Conservation (phyloP, 2,797 vertebrate species). For the Champsocephalus gunnari region DNA sequence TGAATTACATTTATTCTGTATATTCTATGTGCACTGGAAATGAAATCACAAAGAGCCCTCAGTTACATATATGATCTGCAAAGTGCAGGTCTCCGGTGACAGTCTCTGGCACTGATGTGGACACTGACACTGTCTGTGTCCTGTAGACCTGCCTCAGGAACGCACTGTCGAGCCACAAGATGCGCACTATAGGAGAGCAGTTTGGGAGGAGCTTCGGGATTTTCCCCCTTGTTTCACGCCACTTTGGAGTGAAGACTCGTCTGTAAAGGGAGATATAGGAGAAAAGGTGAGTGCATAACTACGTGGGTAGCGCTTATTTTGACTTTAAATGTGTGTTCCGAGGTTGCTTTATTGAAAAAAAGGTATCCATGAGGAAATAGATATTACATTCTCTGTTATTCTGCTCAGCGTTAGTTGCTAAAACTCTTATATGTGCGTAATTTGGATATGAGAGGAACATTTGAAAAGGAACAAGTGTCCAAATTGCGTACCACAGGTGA, state of each 20-base stretch:
- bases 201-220: conserved; percentile 77
- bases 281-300: conserved; percentile 73
- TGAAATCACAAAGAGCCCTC: background rate
- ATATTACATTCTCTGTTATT: background rate
- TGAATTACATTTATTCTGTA: background rate
- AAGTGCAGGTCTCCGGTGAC: conserved; percentile 27
- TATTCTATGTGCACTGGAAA: background rate
- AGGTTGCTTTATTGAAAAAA: conserved; percentile 7
- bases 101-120: conserved; percentile 40
- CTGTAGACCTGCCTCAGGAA: conserved; percentile 47
- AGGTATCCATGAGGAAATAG: background rate
- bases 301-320: background rate
- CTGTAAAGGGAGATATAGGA: conserved; percentile 56
- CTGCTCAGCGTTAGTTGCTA: conserved; percentile 19
- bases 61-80: background rate
- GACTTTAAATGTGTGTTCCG: conserved; percentile 8
- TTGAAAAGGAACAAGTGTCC: conserved; percentile 31
- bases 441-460: conserved; percentile 47
- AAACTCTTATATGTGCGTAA: conserved; percentile 64
- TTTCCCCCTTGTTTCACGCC: conserved; percentile 60
- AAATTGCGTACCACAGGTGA: conserved; percentile 1
- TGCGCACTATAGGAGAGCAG: conserved; percentile 55
- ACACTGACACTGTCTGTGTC: conserved; percentile 30
- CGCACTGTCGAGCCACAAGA: conserved; percentile 66
- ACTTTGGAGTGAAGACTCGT: conserved; percentile 61